Base-by-base conservation (phyloP, 2,888 invertebrate species). In the Parochlus steinenii region DNA sequence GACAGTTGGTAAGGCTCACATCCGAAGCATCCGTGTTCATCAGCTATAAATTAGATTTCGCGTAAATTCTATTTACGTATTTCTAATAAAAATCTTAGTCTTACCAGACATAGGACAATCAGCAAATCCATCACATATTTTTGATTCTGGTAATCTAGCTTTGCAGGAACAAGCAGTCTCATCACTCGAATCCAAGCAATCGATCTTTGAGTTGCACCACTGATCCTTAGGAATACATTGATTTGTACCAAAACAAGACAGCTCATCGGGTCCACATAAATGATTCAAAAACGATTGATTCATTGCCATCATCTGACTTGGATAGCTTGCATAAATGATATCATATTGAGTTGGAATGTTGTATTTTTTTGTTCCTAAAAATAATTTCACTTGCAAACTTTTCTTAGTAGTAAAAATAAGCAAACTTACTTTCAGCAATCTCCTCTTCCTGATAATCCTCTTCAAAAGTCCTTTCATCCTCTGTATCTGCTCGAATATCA, bases 41-140 rank as follows among this genome's bases (percentile, higher is more conserved):
- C 85, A 59, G 80, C 16, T 28, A n/a, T n/a, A n/a, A n/a, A n/a
- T n/a, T n/a, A n/a, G n/a, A n/a, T n/a, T n/a, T n/a, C n/a, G n/a
- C n/a, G n/a, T n/a, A n/a, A n/a, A n/a, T n/a, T n/a, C n/a, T n/a
- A n/a, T n/a, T n/a, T n/a, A n/a, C n/a, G n/a, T n/a, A n/a, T n/a
- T n/a, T n/a, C n/a, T n/a, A n/a, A n/a, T n/a, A n/a, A n/a, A n/a
- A n/a, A n/a, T n/a, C n/a, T n/a, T n/a, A n/a, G n/a, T n/a, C n/a
- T n/a, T n/a, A n/a, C n/a, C 81, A 14, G 74, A 79, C 45, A 69
- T 66, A 0, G 83, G 85, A 52, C 83, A 86, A 49, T 86, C 86
- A 30, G 71, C 69, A 48, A 77, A 82, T 11, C 80, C 81, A 53
- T 87, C 87, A 48, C 87, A 87, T 1, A 74, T 52, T 43, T 78